A percentile compares a stretch with the other conserved stretches of the same genome.
phyloP scores from a whole-genome alignment of 2,888 invertebrate species.

The Chrysotoxum bicinctum region DNA sequence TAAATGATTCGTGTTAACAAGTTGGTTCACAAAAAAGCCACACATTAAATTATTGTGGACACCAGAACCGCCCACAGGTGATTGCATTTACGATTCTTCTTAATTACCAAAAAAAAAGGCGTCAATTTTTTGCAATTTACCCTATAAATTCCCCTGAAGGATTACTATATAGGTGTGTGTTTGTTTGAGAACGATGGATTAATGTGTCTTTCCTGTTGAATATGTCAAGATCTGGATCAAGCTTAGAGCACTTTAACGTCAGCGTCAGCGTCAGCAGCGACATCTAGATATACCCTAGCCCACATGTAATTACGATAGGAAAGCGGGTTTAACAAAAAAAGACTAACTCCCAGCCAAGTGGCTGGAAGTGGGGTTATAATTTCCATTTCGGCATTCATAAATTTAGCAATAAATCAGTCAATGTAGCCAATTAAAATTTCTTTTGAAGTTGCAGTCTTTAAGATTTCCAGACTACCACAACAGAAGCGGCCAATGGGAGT shows the following conservation, averaged over 20 bases:
- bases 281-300: slow-evolving; percentile 60
- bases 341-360: not conserved
- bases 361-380: slow-evolving; percentile 39
- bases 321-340: slow-evolving; percentile 14
- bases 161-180: not conserved
- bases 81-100: slow-evolving; percentile 63
- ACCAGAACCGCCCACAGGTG: slow-evolving; percentile 56
- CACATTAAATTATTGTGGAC: slow-evolving; percentile 18
- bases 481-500: slow-evolving; percentile 23
- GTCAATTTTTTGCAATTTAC: slow-evolving; percentile 23
- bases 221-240: slow-evolving; percentile 68
- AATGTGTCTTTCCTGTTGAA: slow-evolving; percentile 53
- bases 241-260: slow-evolving; percentile 31
- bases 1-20: slow-evolving; percentile 54
- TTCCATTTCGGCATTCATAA: slow-evolving; percentile 68
- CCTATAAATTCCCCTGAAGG: slow-evolving; percentile 42
- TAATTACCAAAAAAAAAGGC: slow-evolving; percentile 51
- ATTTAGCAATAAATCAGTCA: slow-evolving; percentile 73
- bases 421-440: slow-evolving; percentile 73
- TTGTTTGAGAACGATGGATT: slow-evolving; percentile 3
- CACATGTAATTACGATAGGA: slow-evolving; percentile 45
- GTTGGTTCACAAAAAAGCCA: slow-evolving; percentile 46
- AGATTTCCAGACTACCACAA: slow-evolving; percentile 30
- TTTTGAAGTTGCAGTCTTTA: slow-evolving; percentile 40
- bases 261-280: slow-evolving; percentile 24